Base-by-base conservation (phyloP, 2,888 invertebrate genomes). In the Campaea margaritaria region DNA sequence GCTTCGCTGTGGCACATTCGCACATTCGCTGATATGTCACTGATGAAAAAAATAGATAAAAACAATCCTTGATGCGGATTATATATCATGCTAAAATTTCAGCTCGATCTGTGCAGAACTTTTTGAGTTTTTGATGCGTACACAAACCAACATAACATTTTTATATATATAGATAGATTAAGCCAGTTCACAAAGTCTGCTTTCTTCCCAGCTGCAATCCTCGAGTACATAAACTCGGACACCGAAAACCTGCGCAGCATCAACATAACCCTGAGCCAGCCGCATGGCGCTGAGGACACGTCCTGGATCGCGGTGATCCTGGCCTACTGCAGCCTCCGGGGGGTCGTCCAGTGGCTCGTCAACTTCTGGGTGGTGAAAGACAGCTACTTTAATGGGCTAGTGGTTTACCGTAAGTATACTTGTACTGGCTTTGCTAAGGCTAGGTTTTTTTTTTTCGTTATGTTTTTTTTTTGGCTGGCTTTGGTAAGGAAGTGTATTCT, bases 301-400 rank as follows among this genome's bases (percentile, higher is more conserved):
- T 75, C 84, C 34, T 91, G 91, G 91, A 82, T 89, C n/a, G 68
- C 88, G 0, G 67, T 90, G 2, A 58, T 86, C 1, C 65, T 91
- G 56, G 87, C 88, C 0, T 91, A 83, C 68, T 28, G 65, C 57
- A 89, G 89, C 72, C 61, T 82, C 51, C 69, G 91, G 11, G 90
- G 86, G 0, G 56, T 89, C 0, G 85, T 91, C 10, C 86, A 82
- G 56, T 91, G 89, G 89, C 36, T 90, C 13, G 27, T 88, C 48
- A 92, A 92, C 73, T 86, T 84, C 50, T 91, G 91, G 91, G 69
- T 90, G 11, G 73, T 90, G 0, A 85, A 89, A 52, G 91, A 92
- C 58, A 87, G 85, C 58, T 90, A 85, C 58, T 79, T 71, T 27
- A 80, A 81, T 21, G 87, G 90, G 0, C 44, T 84, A 5, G 69